Percentiles rank a stretch among this genome's conserved stretches.
Evolutionary conservation across 2,888 invertebrate species (phyloP).

Genomic region (Tenthredo mesomela): DNA sequence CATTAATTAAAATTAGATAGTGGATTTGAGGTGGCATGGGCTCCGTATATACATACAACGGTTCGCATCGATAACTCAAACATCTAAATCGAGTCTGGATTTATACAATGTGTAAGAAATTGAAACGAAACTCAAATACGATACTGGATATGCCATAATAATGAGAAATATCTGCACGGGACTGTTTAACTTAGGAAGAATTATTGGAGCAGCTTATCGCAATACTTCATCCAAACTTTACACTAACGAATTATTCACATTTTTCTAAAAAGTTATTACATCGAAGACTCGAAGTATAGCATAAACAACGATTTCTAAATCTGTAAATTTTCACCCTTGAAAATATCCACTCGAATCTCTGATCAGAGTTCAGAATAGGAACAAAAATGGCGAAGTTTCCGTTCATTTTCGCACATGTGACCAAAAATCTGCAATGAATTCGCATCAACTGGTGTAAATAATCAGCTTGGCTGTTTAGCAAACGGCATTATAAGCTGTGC

Average conservation of each 20-base stretch:
- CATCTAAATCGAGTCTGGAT: neutral
- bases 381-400: neutral
- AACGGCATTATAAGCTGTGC: neutral
- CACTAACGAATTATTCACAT: neutral
- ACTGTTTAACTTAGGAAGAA: neutral
- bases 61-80: neutral
- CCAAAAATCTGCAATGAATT: neutral
- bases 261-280: neutral
- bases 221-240: neutral
- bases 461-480: neutral
- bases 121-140: neutral
- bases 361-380: no score
- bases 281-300: neutral
- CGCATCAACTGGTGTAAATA: neutral
- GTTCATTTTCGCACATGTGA: neutral
- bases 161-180: neutral
- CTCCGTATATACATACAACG: neutral
- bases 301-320: neutral
- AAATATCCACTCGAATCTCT: neutral
- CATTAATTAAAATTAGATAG: slow-evolving; percentile 20
- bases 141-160: neutral
- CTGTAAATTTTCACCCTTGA: neutral
- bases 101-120: neutral
- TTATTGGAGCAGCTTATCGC: neutral
- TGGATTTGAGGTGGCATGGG: neutral